Base-by-base conservation (phyloP, 1,140 invertebrate genomes). In the Drosophila ironensis region DNA sequence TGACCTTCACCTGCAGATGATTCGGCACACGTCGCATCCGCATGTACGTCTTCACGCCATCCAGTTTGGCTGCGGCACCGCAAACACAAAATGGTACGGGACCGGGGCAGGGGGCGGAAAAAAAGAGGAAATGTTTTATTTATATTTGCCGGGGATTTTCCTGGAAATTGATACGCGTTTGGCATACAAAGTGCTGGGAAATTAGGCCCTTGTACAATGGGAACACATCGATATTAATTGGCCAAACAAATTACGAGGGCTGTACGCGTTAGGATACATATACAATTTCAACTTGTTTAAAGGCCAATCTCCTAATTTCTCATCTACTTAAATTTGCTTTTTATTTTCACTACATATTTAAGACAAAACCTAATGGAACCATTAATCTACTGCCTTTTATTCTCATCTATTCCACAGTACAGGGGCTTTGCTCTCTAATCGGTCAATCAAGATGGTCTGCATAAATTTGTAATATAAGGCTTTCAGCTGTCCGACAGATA, bases 31-130 rank as follows among this genome's bases (percentile, higher is more conserved):
- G 92, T 42, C 98, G 92, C 95, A 99, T 97, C 47, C 97, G 92
- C 98, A 99, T 99, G 90, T 99, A 99, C 1, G 98, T 99, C 92
- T 99, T 99, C 24, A 99, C 98, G 7, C 96, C 97, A 86, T 99
- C 98, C 86, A 99, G 91, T 92, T 98, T 98, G 19, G 98, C 98
- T 99, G 93, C 94, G 95, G 71, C 38, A 45, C 24, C 22, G 28
- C 24, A 40, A 30, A 50, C 25, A 35, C 16, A n/a, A 37, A 60
- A 25, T 16, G 8, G 41, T 20, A 22, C 9, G 19, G 8, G 5
- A 11, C 5, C 8, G 24, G 4, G 17, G 33, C 6, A 61, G 5
- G 19, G n/a, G 8, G 11, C 16, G 16, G 22, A n/a, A 17, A 33
- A 30, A 25, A 35, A 59, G 19, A 14, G 45, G 37, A 67, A 51